These are phyloP conservation scores for Helleia helle DNA, from an alignment of 2,888 invertebrate species.

Conservation along the genomic window DNA sequence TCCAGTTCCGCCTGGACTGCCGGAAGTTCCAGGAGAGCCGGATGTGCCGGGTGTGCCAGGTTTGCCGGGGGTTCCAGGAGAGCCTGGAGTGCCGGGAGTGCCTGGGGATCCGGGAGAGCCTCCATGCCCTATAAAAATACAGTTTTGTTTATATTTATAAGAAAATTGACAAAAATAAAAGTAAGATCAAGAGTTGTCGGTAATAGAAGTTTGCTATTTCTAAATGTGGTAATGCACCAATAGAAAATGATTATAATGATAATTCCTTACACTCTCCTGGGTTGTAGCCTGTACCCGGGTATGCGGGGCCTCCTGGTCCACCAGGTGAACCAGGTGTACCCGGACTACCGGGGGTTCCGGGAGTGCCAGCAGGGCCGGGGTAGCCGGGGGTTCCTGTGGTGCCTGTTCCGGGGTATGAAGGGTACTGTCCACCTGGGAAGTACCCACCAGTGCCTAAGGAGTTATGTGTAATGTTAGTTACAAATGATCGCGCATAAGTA, in stretches of 20 bases:
- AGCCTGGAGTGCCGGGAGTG: constrained; percentile 10
- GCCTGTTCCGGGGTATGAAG: too few relatives aligned
- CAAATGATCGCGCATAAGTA: not conserved
- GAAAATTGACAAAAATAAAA: too few relatives aligned
- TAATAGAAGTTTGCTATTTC: too few relatives aligned
- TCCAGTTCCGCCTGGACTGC: too few relatives aligned
- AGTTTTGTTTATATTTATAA: too few relatives aligned
- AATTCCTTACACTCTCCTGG: constrained; percentile 14
- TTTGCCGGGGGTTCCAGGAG: constrained; percentile 24
- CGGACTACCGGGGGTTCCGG: constrained; percentile 22
- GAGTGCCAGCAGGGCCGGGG: constrained; percentile 45
- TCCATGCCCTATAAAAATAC: constrained; percentile 15
- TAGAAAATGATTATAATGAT: not conserved
- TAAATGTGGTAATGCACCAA: too few relatives aligned
- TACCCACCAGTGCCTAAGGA: constrained; percentile 12
- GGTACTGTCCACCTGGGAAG: constrained; percentile 11
- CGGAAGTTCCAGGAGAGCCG: too few relatives aligned
- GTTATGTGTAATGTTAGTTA: not conserved
- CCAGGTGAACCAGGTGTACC: constrained; percentile 22
- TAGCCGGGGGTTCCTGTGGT: too few relatives aligned
- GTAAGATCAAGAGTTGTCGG: too few relatives aligned
- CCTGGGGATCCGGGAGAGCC: constrained; percentile 8
- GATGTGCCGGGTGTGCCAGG: constrained; percentile 28
- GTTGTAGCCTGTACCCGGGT: constrained; percentile 31
- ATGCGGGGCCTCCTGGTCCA: constrained; percentile 17